A percentile compares a stretch with the other conserved stretches of the same genome.
Evolutionary conservation across 1,140 invertebrate genomes (phyloP).

Genomic region (Elysia chlorotica): DNA sequence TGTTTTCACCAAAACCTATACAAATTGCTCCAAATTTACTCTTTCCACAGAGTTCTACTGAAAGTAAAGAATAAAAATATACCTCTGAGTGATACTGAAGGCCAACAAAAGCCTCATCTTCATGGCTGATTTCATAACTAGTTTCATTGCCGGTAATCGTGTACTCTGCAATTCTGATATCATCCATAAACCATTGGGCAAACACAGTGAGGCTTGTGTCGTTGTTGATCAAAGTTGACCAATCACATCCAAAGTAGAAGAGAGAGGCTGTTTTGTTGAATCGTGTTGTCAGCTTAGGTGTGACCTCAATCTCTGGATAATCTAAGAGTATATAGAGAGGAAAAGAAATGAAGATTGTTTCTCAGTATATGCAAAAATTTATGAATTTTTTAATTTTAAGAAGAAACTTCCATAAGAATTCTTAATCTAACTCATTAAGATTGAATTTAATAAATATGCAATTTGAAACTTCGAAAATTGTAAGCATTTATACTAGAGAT

Average conservation of each 20-base stretch:
- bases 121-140: conserved; percentile 13
- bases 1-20: too few relatives aligned
- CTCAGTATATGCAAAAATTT: too few relatives aligned
- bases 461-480: too few relatives aligned
- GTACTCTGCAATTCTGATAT: conserved; percentile 2
- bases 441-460: too few relatives aligned
- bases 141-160: conserved; percentile 18
- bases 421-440: too few relatives aligned
- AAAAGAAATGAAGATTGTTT: too few relatives aligned
- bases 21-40: too few relatives aligned
- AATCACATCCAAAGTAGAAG: conserved; percentile 30
- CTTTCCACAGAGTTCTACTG: too few relatives aligned
- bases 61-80: not conserved
- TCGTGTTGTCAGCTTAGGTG: conserved; percentile 7
- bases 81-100: conserved; percentile 7
- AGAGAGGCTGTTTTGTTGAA: conserved; percentile 19
- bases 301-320: conserved; percentile 13
- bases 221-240: conserved; percentile 15
- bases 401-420: too few relatives aligned
- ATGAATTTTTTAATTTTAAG: too few relatives aligned
- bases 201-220: conserved; percentile 19
- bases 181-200: conserved; percentile 27
- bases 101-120: not conserved
- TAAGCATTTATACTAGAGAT: too few relatives aligned
- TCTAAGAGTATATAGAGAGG: too few relatives aligned